Evolutionary conservation across 2,797 vertebrate genomes (phyloP), one percentile per base, ranked within the genome.

Genomic region (Pipistrellus pygmaeus): DNA sequence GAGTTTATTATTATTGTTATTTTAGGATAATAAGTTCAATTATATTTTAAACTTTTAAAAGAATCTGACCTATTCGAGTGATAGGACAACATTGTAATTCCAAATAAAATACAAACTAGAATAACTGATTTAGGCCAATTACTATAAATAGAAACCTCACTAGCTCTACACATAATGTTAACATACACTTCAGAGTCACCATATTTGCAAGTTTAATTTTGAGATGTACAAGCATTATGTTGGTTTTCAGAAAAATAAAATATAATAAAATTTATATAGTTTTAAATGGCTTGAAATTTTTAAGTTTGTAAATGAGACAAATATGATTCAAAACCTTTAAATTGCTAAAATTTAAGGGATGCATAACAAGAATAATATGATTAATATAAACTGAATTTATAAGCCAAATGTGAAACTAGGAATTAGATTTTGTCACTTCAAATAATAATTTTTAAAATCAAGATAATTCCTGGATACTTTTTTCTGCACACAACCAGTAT

Each of bases 31-130:
- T 4, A 94, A 84, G 76, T 71, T 21, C 73, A 89, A 86, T 81
- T 11, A 18, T 23, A 44, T 91, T 91, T 84, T 81, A 93, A 95
- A 91, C 32, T 77, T 69, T 91, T 82, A 71, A 85, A 32, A 94
- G 6, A 93, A 87, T 72, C 1, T 87, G 20, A 62, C 23, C 48
- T 85, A 60, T 32, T n/a, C 72, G 8, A 72, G 32, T 48, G 27
- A 77, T 9, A 75, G 27, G 5, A 35, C 14, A 78, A 15, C 20
- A 25, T 76, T 91, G 5, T 41, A 78, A 81, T 81, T 55, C 17
- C 44, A 94, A 85, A 75, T 86, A 94, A 95, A 95, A 91, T 66
- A 69, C 14, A 93, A 93, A 89, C 41, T 8, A 68, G 18, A 92
- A 14, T 68, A 85, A 83, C 2, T 72, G 21, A 76, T 25, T 87